Evolutionary conservation across 1,140 invertebrate genomes (phyloP), one percentile per base, ranked within the genome.

Genomic region (Lerema accius): DNA sequence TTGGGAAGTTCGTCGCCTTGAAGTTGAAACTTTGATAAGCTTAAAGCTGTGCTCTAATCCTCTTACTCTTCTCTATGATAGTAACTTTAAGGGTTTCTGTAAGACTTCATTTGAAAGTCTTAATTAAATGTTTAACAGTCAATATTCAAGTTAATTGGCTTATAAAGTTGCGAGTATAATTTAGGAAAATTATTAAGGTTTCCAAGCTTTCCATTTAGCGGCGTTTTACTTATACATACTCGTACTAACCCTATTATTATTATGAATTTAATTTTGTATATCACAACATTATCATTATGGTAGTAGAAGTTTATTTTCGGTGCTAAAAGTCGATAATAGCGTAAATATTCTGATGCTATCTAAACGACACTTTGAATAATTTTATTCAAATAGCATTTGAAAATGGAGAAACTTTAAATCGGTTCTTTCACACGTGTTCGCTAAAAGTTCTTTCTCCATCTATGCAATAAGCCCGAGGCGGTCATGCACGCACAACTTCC

Each of bases 401-500:
- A 46, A 46, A 46, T 58, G 42, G 55, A 13, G 55, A 46, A 58
- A 58, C 42, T 58, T 58, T 58, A 58, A 46, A 58, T 46, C 55
- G 55, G 42, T 46, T 58, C 43, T 15, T 58, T 58, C 53, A 28
- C 55, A 58, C 53, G 26, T 58, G 14, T 28, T 45, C 26, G 53
- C 46, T 26, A 11, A 17, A 32, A 35, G 19, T 43, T 56, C 14
- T 53, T 37, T 17, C 17, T 43, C 37, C 51, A 26, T 43, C 40
- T 42, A 43, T 55, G 53, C 40, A 56, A 45, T 56, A 56, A 56
- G 40, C 40, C 39, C 6, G 11, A n/a, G 35, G 50, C 50, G n/a
- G 35, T 39, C 49, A 51, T 53, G 50, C 50, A 53, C 50, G 50
- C 50, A 53, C 50, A 40, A 53, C 15, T 53, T 6, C 2, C 50